Percentiles rank a stretch among this genome's conserved stretches.
Evolutionary conservation across 2,113 vertebrate species (phyloP).

Genomic region (Rhynchopsitta pachyrhyncha): DNA sequence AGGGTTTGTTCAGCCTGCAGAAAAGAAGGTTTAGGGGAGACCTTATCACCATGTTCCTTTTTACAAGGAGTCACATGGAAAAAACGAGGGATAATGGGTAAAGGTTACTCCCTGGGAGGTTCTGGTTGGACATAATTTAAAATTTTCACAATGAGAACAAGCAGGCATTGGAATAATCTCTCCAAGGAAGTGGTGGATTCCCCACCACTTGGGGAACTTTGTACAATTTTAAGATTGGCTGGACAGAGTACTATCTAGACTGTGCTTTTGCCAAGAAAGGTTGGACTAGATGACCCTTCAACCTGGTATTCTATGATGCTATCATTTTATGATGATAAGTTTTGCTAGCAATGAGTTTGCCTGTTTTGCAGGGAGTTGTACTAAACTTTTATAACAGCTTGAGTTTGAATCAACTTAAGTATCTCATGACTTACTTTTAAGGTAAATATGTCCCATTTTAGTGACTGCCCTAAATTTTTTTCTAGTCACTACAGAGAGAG

Average conservation of each 20-base stretch:
- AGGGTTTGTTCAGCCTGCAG: not conserved
- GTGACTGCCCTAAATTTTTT: not conserved
- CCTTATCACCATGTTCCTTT: not conserved
- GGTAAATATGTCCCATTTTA: not conserved
- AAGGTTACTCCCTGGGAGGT: not conserved
- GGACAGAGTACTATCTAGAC: not conserved
- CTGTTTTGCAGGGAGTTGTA: not conserved
- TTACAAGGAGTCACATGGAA: not conserved
- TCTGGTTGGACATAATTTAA: not conserved
- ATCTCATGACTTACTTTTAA: not conserved
- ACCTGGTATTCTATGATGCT: not conserved
- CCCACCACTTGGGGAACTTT: not conserved
- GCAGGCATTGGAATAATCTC: not conserved
- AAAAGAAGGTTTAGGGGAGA: not conserved
- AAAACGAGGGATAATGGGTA: rapidly evolving
- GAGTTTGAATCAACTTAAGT: not conserved
- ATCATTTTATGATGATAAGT: not conserved
- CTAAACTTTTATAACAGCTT: not conserved
- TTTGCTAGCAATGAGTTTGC: not conserved
- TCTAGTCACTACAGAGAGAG: not conserved
- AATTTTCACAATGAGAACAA: not conserved
- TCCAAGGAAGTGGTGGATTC: not conserved
- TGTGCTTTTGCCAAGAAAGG: not conserved
- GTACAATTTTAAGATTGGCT: too few species aligned
- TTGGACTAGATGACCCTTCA: not conserved